phyloP scores from a whole-genome alignment of 2,797 vertebrate species.

The Champsocephalus gunnari region DNA sequence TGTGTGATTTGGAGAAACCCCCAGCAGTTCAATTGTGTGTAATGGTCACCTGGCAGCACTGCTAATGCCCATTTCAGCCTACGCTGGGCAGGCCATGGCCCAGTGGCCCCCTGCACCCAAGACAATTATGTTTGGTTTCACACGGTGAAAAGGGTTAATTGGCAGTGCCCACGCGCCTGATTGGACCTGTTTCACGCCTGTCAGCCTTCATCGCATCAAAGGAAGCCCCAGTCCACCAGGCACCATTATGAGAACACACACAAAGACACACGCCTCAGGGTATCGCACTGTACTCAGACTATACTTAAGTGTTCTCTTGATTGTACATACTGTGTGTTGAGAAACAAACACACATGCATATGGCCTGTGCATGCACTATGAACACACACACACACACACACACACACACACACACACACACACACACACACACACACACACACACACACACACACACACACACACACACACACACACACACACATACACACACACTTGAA shows the following conservation, averaged over 20 bases:
- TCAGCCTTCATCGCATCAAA: conserved; percentile 86
- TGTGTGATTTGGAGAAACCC: conserved; percentile 80
- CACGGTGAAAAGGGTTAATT: conserved; percentile 88
- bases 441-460: too few relatives aligned
- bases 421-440: too few relatives aligned
- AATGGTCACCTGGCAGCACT: conserved; percentile 82
- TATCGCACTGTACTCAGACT: conserved; percentile 31
- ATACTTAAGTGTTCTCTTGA: conserved; percentile 9
- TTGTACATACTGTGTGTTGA: conserved; percentile 2
- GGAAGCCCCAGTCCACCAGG: conserved; percentile 75
- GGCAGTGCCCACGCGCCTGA: conserved; percentile 85
- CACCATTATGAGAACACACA: conserved; percentile 73
- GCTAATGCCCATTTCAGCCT: conserved; percentile 83
- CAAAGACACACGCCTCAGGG: conserved; percentile 41
- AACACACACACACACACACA: not conserved
- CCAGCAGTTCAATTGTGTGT: conserved; percentile 77
- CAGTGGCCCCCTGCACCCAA: conserved; percentile 76
- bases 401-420: too few relatives aligned
- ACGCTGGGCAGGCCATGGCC: conserved; percentile 78
- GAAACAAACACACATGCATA: conserved; percentile 6
- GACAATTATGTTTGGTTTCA: conserved; percentile 86
- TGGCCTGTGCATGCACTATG: not conserved
- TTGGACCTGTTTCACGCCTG: conserved; percentile 89
- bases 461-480: too few relatives aligned
- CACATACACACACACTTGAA: not conserved